Conservation (phyloP, 2,797 vertebrate species). For the Agapornis canus region DNA sequence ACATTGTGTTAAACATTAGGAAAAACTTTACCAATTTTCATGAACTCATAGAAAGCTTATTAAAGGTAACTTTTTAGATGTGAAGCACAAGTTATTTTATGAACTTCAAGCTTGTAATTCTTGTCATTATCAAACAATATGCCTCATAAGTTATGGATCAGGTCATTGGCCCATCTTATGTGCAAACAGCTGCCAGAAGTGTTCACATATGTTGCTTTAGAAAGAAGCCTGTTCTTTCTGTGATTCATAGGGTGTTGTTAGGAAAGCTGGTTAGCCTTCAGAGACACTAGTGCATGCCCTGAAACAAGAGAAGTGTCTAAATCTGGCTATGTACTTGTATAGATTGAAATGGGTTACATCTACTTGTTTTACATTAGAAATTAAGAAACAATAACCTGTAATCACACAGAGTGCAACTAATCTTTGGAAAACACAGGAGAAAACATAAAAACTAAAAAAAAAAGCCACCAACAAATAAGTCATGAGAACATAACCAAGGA, state of each 20-base stretch:
- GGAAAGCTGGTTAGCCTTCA: neutral
- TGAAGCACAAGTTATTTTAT: neutral
- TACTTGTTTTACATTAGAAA: neutral
- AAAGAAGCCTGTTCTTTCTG: neutral
- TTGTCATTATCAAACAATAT: neutral
- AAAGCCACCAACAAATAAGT: neutral
- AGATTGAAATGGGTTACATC: neutral
- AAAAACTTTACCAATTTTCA: neutral
- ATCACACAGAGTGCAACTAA: neutral
- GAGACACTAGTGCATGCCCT: neutral
- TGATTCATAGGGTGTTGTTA: neutral
- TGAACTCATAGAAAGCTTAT: neutral
- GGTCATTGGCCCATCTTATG: neutral
- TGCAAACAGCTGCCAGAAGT: neutral
- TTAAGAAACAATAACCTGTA: neutral
- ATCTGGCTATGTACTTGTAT: neutral
- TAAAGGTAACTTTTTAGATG: neutral
- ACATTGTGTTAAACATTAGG: neutral
- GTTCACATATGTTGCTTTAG: slow-evolving; percentile 6
- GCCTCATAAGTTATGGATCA: slow-evolving; percentile 12
- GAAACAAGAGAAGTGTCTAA: neutral
- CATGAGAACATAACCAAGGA: neutral
- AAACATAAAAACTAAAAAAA: neutral
- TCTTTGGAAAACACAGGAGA: neutral
- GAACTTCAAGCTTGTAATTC: neutral